Evolutionary conservation across 2,113 vertebrate species (phyloP).

Genomic region (Hylia prasina): DNA sequence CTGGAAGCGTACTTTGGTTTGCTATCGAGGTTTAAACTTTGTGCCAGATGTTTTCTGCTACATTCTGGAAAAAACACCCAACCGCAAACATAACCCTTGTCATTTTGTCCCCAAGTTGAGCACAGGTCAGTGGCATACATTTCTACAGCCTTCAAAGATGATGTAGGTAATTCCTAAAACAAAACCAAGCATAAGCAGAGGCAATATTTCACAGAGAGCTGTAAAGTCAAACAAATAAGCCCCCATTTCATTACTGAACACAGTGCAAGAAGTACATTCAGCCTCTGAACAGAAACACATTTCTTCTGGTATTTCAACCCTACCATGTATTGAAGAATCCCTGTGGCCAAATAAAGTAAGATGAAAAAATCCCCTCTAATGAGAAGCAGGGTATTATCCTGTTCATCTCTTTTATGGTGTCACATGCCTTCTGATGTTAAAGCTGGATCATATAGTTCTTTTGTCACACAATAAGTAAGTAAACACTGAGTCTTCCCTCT

Average conservation of each 20-base stretch:
- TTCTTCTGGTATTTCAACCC: constrained; percentile 2
- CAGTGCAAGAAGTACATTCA: not conserved
- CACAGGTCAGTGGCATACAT: not conserved
- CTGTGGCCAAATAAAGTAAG: constrained; percentile 8
- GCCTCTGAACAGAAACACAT: constrained; percentile 40
- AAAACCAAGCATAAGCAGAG: not conserved
- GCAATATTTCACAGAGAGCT: not conserved
- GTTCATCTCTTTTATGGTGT: not conserved
- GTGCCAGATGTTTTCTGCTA: not conserved
- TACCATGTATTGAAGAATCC: not conserved
- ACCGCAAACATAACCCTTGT: not conserved
- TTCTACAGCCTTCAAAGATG: not conserved
- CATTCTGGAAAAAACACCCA: not conserved
- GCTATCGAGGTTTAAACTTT: not conserved
- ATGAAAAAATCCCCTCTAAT: not conserved
- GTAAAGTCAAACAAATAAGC: not conserved
- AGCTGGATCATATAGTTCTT: constrained; percentile 26
- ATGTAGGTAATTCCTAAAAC: not conserved
- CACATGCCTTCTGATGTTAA: not conserved
- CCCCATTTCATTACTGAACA: not conserved
- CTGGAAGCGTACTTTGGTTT: not conserved
- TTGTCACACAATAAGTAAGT: constrained; percentile 44
- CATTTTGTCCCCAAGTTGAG: not conserved
- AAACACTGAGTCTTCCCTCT: constrained; percentile 48
- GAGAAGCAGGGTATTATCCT: constrained; percentile 37